Conservation (phyloP, 2,888 invertebrate genomes). For the Agriopis aurantiaria region DNA sequence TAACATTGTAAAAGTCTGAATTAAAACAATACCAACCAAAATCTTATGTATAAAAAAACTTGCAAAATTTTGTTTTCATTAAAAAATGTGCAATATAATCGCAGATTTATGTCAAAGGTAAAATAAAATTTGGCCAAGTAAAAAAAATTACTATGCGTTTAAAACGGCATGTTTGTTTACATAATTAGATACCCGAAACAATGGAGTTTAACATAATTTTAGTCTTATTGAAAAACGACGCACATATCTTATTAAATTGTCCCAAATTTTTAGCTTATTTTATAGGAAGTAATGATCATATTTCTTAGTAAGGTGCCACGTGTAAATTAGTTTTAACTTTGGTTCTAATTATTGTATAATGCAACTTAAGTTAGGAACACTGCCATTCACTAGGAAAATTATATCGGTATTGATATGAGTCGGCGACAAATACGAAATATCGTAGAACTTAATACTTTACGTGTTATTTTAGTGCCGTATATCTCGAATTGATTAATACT, state of each 20-base stretch:
- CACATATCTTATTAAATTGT: neutral
- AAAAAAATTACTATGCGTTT: too few relatives aligned
- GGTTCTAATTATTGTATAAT: conserved; percentile 29
- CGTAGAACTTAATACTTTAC: conserved; percentile 1
- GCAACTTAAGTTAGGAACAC: conserved; percentile 51
- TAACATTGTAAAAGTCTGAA: too few relatives aligned
- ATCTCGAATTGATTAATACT: neutral
- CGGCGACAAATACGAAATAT: conserved; percentile 16
- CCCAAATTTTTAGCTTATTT: neutral
- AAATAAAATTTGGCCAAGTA: too few relatives aligned
- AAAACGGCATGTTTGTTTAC: neutral
- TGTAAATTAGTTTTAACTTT: conserved; percentile 43
- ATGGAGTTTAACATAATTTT: neutral
- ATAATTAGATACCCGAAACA: neutral
- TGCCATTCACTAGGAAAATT: conserved; percentile 29
- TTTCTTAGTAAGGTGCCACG: conserved; percentile 68
- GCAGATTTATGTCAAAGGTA: too few relatives aligned
- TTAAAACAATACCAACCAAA: too few relatives aligned
- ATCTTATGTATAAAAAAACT: too few relatives aligned
- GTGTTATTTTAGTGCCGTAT: neutral
- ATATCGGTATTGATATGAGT: conserved; percentile 14
- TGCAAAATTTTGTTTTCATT: too few relatives aligned
- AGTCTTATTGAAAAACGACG: neutral
- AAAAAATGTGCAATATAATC: too few relatives aligned
- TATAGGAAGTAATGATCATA: conserved; percentile 28